Evolutionary conservation across 64 coral and sea anemone species (phyloP), one percentile per base, ranked within the genome.

Genomic region (Actinia tenebrosa): DNA sequence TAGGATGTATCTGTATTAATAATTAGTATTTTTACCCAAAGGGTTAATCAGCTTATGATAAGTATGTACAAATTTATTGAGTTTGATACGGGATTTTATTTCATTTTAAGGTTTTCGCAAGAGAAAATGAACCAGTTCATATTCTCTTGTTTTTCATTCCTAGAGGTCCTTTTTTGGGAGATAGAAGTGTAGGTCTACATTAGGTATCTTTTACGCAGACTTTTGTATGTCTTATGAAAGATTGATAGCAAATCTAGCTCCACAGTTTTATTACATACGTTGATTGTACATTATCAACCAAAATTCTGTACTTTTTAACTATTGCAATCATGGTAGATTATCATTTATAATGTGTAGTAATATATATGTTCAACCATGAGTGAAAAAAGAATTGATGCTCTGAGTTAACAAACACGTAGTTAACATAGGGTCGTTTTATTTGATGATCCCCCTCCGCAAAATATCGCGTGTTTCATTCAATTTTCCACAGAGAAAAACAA

Each of bases 261-360:
- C 60, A 56, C 88, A 61, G 19, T 81, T 84, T 84, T 89, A 89
- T 84, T 89, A 46, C 75, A 84, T 81, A 89, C 88, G 53, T 77
- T 75, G 52, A 77, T 75, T 79, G 52, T 69, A 75, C 26, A 42
- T 72, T 37, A 72, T 72, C 69, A 72, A 30, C 69, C 5, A 72
- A 25, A 72, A 37, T 42, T 72, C 69, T 26, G 23, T 75, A 75
- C 69, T 13, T 75, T 75, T 75, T 42, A 75, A 75, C 10, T 75
- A 27, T 42, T 75, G 69, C 42, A 75, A 43, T 15, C 69, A 75
- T 75, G 69, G 23, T 8, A 75, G 26, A 75, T 30, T 30, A 75
- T 66, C 63, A 75, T 2, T 75, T 22, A 10, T 69, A 23, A 25
- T 69, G 42, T 75, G 69, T 75, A 75, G 69, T 75, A 75, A 75